Evolutionary conservation across 2,888 invertebrate genomes (phyloP).

Genomic region (Augochlorella aurata): DNA sequence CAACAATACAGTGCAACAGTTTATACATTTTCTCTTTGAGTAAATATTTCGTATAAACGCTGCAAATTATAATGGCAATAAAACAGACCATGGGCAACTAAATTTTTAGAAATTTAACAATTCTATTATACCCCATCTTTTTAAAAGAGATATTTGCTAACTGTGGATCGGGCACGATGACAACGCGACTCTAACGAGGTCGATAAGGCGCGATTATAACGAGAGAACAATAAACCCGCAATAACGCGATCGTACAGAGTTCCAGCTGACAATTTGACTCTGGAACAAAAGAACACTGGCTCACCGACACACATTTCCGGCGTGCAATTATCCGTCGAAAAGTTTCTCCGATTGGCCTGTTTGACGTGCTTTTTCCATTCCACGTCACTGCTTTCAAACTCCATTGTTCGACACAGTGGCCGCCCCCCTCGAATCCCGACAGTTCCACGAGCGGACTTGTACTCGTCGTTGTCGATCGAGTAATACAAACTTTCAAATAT

Average conservation of each 20-base stretch:
- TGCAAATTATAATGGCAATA: too few species aligned
- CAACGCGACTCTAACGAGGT: neutral
- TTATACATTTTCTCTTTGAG: too few species aligned
- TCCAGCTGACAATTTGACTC: neutral
- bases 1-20: too few species aligned
- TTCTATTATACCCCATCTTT: too few species aligned
- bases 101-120: neutral
- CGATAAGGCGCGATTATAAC: constrained; percentile 4
- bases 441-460: constrained; percentile 6
- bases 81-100: too few species aligned
- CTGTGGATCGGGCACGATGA: neutral
- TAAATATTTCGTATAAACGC: too few species aligned
- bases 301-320: neutral
- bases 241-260: neutral
- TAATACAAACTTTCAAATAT: constrained; percentile 37
- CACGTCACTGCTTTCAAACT: neutral
- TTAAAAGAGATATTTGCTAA: too few species aligned
- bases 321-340: constrained; percentile 25
- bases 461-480: constrained; percentile 15
- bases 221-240: constrained; percentile 1
- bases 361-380: constrained; percentile 14
- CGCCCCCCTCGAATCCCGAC: constrained; percentile 10
- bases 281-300: neutral
- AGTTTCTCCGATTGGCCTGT: constrained; percentile 14
- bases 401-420: constrained; percentile 5